Conservation (phyloP, 2,113 vertebrate genomes). For the Tyrannus savana region DNA sequence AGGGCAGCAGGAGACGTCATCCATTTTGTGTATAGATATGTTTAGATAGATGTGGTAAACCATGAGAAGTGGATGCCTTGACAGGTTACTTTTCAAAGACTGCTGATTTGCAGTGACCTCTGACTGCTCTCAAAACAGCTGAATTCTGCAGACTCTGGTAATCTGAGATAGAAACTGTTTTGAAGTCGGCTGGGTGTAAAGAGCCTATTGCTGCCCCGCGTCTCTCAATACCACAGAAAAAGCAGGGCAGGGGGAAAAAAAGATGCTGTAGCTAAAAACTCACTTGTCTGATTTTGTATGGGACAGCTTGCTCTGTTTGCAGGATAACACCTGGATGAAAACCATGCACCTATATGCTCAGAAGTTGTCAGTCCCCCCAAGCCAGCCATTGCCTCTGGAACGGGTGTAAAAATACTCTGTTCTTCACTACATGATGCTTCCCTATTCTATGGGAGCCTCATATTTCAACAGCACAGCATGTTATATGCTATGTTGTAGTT, state of each 20-base stretch:
- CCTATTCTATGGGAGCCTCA: background rate
- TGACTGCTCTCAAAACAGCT: constrained; percentile 53
- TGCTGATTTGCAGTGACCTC: constrained; percentile 72
- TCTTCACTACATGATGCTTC: background rate
- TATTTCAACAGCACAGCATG: background rate
- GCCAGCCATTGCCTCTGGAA: background rate
- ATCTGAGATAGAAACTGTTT: constrained; percentile 36
- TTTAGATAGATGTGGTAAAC: constrained; percentile 68
- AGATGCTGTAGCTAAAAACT: background rate
- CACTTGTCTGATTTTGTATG: background rate
- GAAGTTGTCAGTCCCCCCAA: background rate
- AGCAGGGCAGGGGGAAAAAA: background rate
- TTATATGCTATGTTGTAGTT: background rate
- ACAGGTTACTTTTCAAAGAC: constrained; percentile 66
- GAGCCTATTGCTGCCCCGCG: constrained; percentile 23
- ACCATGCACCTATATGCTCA: background rate
- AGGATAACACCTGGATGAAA: background rate
- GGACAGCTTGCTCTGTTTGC: background rate
- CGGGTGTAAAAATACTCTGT: background rate
- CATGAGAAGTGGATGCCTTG: constrained; percentile 69
- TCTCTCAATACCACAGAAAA: constrained; percentile 9
- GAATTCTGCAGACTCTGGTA: constrained; percentile 60
- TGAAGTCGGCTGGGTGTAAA: constrained; percentile 63
- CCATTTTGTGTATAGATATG: constrained; percentile 50
- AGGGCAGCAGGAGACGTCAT: constrained; percentile 66